Conservation (phyloP, 2,797 vertebrate species). For the Danio aesculapii region DNA sequence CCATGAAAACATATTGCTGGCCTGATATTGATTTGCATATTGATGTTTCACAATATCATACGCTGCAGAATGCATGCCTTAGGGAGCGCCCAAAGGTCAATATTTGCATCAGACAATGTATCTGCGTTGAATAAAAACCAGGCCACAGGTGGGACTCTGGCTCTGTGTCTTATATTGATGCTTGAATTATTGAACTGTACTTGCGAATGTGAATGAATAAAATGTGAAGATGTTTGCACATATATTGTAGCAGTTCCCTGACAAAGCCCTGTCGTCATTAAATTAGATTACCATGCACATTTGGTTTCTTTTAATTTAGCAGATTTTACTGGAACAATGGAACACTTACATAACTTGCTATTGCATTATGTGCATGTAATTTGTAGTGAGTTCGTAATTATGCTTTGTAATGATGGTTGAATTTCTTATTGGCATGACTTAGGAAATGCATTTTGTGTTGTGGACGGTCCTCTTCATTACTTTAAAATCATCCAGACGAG, state of each 20-base stretch:
- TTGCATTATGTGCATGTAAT: not conserved
- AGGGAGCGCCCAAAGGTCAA: slow-evolving; percentile 49
- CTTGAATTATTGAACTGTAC: not conserved
- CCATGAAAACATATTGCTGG: slow-evolving; percentile 28
- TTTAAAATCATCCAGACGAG: not conserved
- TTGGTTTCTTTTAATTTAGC: not conserved
- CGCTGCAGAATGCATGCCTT: slow-evolving; percentile 23
- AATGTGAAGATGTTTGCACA: slow-evolving; percentile 11
- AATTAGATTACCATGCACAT: not conserved
- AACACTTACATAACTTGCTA: not conserved
- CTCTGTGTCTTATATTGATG: not conserved
- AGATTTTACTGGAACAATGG: not conserved
- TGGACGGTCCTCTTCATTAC: not conserved
- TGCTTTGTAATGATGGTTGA: not conserved
- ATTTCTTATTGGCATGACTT: not conserved
- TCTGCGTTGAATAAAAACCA: slow-evolving; percentile 20
- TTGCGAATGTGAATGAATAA: not conserved
- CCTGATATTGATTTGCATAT: slow-evolving; percentile 41
- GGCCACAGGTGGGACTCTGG: not conserved
- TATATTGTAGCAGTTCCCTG: not conserved
- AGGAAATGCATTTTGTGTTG: not conserved
- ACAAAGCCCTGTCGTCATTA: not conserved
- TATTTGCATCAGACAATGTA: slow-evolving; percentile 47
- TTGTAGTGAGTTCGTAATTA: not conserved
- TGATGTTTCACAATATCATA: slow-evolving; percentile 44